Evolutionary conservation across 2,113 vertebrate genomes (phyloP).

Genomic region (Megaleporinus macrocephalus): DNA sequence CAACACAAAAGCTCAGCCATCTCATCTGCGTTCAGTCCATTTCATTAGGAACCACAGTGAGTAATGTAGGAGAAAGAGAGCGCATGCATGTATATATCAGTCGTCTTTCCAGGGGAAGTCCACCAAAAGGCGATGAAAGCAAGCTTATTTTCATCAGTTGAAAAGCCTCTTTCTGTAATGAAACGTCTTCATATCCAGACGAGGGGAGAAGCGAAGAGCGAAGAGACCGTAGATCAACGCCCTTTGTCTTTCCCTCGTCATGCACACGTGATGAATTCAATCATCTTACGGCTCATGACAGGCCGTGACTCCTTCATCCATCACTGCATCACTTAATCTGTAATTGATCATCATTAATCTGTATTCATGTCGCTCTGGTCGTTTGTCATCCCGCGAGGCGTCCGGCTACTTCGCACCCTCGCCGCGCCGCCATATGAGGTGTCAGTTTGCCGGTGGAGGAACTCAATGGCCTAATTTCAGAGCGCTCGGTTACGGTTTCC

Average conservation of each 20-base stretch:
- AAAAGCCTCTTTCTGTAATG: neutral
- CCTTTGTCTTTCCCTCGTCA: neutral
- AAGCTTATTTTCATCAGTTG: neutral
- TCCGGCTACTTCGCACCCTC: neutral
- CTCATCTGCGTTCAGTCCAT: neutral
- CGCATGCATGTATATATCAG: neutral
- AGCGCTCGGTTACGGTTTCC: neutral
- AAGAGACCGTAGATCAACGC: neutral
- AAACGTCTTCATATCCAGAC: neutral
- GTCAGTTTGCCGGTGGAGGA: neutral
- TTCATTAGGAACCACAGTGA: slow-evolving; percentile 20
- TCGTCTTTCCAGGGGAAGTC: neutral
- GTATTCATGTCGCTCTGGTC: neutral
- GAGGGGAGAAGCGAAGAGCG: neutral
- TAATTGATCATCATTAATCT: slow-evolving; percentile 2
- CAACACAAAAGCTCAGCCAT: neutral
- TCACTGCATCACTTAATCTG: neutral
- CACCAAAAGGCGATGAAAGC: neutral
- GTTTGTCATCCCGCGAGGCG: neutral
- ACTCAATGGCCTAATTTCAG: neutral
- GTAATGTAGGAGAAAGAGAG: slow-evolving; percentile 11
- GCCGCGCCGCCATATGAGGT: neutral
- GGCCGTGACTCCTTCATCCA: neutral
- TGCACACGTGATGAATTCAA: neutral
- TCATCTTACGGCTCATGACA: neutral